phyloP scores from a whole-genome alignment of 2,113 vertebrate genomes.

The Ceyx margarethae region DNA sequence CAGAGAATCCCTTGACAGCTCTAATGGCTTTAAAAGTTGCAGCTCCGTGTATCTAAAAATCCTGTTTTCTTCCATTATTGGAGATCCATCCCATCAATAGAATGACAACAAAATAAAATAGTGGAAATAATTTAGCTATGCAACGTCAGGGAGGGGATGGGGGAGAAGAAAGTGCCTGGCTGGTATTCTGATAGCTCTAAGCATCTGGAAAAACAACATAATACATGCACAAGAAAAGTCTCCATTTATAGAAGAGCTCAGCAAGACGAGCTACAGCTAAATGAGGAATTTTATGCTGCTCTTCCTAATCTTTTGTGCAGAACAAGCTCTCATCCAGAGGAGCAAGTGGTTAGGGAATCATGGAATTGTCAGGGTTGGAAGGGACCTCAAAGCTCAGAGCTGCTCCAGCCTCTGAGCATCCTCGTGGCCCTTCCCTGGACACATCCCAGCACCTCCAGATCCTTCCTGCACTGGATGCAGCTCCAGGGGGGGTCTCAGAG shows the following conservation, averaged over 20 bases:
- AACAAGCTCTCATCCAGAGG: background rate
- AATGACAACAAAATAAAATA: background rate
- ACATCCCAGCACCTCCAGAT: no score
- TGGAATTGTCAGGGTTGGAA: no score
- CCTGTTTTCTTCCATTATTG: background rate
- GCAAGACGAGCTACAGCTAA: background rate
- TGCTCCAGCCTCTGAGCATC: no score
- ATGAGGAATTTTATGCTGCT: background rate
- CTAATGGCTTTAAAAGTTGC: background rate
- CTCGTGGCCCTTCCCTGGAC: no score
- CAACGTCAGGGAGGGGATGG: background rate
- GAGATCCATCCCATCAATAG: background rate
- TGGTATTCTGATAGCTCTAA: background rate
- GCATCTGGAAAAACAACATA: background rate
- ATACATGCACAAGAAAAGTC: background rate
- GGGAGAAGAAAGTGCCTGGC: background rate
- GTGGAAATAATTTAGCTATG: background rate
- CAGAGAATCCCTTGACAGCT: background rate
- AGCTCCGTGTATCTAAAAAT: background rate
- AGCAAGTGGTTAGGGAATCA: background rate
- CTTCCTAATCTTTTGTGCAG: background rate
- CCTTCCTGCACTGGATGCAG: no score
- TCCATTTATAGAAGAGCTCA: background rate
- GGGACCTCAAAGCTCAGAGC: no score
- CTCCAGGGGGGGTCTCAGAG: no score